These are phyloP conservation scores for Prionailurus bengalensis DNA, from an alignment of 2,113 vertebrate species.

Conservation along the genomic window DNA sequence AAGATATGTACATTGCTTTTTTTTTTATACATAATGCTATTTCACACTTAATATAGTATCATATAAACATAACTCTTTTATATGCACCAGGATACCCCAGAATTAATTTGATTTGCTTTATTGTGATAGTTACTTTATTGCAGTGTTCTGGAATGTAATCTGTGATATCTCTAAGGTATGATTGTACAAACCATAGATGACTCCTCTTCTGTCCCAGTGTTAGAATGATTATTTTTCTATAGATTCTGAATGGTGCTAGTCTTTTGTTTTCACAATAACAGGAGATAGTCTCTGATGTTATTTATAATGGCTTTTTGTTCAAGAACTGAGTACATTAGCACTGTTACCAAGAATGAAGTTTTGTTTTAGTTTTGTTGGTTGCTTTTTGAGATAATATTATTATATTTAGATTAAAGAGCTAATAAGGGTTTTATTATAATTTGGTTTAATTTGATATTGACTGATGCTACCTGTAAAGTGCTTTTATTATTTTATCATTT, in stretches of 20 bases:
- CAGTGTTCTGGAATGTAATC: no score
- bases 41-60: no score
- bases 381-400: constrained; percentile 19
- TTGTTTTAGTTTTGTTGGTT: neutral
- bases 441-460: constrained; percentile 31
- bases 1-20: no score
- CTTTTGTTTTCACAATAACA: neutral
- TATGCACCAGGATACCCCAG: no score
- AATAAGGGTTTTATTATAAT: constrained; percentile 14
- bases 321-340: neutral
- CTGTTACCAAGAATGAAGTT: neutral
- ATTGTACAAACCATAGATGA: neutral
- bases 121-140: no score
- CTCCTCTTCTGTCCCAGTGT: neutral
- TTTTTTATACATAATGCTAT: no score
- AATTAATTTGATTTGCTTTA: no score
- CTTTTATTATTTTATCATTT: constrained; percentile 22
- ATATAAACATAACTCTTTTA: no score
- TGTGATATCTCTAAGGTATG: no score
- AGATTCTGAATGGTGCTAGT: neutral
- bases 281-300: neutral
- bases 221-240: neutral
- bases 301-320: neutral
- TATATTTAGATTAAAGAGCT: neutral
- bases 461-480: neutral